These are phyloP conservation scores for Lepidurus apus DNA, from an alignment of 1,140 invertebrate genomes.

Conservation along the genomic window DNA sequence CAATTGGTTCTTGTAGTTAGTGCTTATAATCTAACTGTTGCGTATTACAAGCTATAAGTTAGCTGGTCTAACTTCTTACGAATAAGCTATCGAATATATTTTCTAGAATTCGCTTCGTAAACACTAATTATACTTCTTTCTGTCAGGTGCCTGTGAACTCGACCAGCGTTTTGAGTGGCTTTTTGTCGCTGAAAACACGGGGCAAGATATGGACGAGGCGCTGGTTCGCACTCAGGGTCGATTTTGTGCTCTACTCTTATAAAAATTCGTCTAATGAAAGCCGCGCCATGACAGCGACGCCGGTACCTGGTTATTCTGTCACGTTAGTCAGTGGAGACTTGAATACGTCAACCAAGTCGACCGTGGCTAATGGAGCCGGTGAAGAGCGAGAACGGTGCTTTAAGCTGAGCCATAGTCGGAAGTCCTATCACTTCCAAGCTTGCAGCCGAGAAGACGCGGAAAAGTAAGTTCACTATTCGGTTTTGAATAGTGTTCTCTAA, in stretches of 20 bases:
- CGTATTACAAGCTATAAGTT: too few relatives aligned
- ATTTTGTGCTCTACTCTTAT: slow-evolving; percentile 62
- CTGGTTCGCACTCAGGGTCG: slow-evolving; percentile 56
- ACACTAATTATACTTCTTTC: slow-evolving; percentile 13
- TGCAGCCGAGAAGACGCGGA: slow-evolving; percentile 47
- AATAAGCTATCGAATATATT: not conserved
- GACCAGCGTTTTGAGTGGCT: slow-evolving; percentile 53
- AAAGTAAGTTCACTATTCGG: slow-evolving; percentile 43
- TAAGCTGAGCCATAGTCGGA: slow-evolving; percentile 54
- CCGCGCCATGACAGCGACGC: slow-evolving; percentile 56
- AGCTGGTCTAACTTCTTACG: too few relatives aligned
- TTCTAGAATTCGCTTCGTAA: slow-evolving; percentile 34
- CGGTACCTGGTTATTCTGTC: slow-evolving; percentile 56
- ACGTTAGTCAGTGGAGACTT: slow-evolving; percentile 39
- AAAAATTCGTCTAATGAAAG: slow-evolving; percentile 42
- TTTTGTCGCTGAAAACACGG: slow-evolving; percentile 54
- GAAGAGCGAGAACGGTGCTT: slow-evolving; percentile 49
- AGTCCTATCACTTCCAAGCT: slow-evolving; percentile 53
- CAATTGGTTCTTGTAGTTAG: too few relatives aligned
- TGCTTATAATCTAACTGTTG: too few relatives aligned
- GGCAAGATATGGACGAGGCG: slow-evolving; percentile 54
- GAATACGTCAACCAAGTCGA: slow-evolving; percentile 44
- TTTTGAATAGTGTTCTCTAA: slow-evolving; percentile 37
- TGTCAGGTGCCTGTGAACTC: slow-evolving; percentile 55
- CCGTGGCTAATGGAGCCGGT: slow-evolving; percentile 42